Conservation (phyloP, 2,113 vertebrate species). For the Lagopus leucura region DNA sequence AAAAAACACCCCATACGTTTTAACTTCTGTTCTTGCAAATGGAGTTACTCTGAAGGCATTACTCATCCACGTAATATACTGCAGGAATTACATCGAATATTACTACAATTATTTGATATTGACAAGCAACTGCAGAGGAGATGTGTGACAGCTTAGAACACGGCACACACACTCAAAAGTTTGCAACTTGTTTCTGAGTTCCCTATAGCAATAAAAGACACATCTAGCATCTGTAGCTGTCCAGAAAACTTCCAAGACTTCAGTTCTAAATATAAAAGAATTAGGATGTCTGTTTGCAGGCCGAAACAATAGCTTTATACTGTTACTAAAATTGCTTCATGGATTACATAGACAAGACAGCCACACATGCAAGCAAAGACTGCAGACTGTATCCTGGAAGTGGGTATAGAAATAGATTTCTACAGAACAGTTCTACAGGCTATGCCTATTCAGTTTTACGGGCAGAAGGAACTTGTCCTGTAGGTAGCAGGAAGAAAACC, state of each 20-base stretch:
- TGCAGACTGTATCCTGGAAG: background rate
- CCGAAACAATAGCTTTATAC: background rate
- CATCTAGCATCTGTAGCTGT: background rate
- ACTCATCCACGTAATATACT: background rate
- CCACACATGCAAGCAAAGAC: background rate
- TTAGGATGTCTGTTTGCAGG: background rate
- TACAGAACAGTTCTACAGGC: background rate
- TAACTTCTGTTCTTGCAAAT: background rate
- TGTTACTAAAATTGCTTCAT: background rate
- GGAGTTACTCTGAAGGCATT: background rate
- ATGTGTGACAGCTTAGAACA: background rate
- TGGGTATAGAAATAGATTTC: rapidly evolving
- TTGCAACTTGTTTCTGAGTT: background rate
- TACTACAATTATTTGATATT: background rate
- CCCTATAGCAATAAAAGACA: background rate
- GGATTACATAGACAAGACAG: background rate
- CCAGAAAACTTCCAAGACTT: background rate
- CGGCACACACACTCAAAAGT: background rate
- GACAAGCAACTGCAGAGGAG: background rate
- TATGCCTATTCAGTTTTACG: background rate
- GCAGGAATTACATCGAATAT: background rate
- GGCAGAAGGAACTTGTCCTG: background rate
- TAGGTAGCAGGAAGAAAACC: background rate
- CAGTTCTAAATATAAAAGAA: background rate
- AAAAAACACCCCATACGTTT: background rate